A percentile compares a stretch with the other conserved stretches of the same genome.
phyloP scores from a whole-genome alignment of 2,797 vertebrate species.

The Nyctibius grandis region DNA sequence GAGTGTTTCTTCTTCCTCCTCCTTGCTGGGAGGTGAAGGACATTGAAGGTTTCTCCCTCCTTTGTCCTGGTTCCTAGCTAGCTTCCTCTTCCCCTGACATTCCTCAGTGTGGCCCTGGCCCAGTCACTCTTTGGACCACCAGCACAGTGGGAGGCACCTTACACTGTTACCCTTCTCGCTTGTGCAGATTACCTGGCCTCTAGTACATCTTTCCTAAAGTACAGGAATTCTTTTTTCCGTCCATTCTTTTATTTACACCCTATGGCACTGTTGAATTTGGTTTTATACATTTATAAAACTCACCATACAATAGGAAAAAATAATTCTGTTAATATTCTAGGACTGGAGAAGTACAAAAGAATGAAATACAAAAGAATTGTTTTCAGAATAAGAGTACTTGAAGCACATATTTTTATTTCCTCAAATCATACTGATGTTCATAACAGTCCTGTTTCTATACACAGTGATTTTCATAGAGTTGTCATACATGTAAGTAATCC shows the following conservation, averaged over 20 bases:
- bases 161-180: neutral
- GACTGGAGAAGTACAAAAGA: neutral
- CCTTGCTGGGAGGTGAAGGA: neutral
- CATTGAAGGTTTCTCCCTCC: neutral
- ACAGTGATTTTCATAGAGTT: neutral
- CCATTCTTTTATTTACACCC: neutral
- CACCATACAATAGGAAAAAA: neutral
- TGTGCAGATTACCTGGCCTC: neutral
- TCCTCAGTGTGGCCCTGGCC: neutral
- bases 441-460: neutral
- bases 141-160: neutral
- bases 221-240: neutral
- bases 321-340: neutral
- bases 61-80: neutral
- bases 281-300: neutral
- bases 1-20: neutral
- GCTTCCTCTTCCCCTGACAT: neutral
- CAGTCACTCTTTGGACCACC: neutral
- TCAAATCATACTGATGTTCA: neutral
- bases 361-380: neutral
- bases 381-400: neutral
- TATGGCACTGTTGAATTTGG: neutral
- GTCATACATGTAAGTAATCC: fast-evolving
- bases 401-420: neutral
- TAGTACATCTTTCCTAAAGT: neutral